Evolutionary conservation across 2,888 invertebrate species (phyloP).

Genomic region (Scaptomyza flava): DNA sequence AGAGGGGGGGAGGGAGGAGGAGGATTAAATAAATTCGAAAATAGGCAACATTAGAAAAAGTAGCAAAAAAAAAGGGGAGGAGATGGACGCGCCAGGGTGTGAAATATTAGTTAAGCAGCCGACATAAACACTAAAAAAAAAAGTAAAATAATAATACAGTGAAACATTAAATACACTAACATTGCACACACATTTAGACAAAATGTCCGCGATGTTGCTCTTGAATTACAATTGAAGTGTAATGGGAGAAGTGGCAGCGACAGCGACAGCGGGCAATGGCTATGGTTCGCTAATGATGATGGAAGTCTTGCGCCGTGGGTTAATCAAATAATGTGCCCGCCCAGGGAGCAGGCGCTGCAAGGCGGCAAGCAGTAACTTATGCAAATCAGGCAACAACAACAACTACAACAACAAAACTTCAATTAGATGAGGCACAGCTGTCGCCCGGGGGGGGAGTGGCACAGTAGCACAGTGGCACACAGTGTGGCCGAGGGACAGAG

Average conservation of each 20-base stretch:
- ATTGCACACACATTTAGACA: slow-evolving; percentile 6
- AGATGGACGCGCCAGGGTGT: slow-evolving; percentile 35
- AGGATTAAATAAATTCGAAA: slow-evolving; percentile 54
- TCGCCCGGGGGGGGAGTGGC: slow-evolving; percentile 13
- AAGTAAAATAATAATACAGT: neutral
- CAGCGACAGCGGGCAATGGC: slow-evolving; percentile 34
- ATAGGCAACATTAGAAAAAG: slow-evolving; percentile 55
- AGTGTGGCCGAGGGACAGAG: slow-evolving; percentile 6
- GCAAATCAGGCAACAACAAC: slow-evolving; percentile 55
- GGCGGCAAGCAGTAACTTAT: slow-evolving; percentile 42
- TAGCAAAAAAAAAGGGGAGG: slow-evolving; percentile 20
- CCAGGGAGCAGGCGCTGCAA: slow-evolving; percentile 25
- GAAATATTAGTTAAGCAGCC: slow-evolving; percentile 58
- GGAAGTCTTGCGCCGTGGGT: slow-evolving; percentile 66
- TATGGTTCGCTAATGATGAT: slow-evolving; percentile 69
- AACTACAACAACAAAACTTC: slow-evolving; percentile 46
- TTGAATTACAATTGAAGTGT: slow-evolving; percentile 73
- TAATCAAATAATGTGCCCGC: slow-evolving; percentile 67
- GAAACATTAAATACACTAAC: slow-evolving; percentile 1
- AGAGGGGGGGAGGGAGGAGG: neutral
- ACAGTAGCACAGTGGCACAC: slow-evolving; percentile 1
- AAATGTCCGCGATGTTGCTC: slow-evolving; percentile 47
- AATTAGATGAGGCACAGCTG: slow-evolving; percentile 63
- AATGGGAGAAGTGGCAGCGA: slow-evolving; percentile 57
- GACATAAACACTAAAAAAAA: slow-evolving; percentile 1